phyloP scores from a whole-genome alignment of 92 coral and sea anemone species.

The Zoanthus sansibaricus region DNA sequence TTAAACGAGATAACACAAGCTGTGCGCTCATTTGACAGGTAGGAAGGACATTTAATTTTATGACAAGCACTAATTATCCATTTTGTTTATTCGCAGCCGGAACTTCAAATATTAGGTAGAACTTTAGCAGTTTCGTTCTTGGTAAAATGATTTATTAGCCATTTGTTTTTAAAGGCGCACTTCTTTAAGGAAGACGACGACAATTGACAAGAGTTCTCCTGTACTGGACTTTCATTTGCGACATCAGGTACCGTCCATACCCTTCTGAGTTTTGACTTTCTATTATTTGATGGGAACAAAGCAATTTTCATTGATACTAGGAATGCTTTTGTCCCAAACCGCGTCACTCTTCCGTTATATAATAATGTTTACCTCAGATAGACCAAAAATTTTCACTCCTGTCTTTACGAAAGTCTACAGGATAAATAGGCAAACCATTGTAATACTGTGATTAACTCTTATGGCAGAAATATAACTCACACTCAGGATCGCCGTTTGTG shows the following conservation, averaged over 20 bases:
- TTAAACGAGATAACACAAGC: conserved; percentile 86
- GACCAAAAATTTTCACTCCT: no score
- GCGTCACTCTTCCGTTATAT: no score
- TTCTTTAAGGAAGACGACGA: conserved; percentile 76
- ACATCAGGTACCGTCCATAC: conserved; percentile 35
- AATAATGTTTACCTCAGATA: no score
- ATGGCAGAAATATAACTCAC: no score
- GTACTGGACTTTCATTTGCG: conserved; percentile 55
- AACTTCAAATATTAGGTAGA: not conserved
- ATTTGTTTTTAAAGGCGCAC: conserved; percentile 65
- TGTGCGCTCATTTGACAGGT: conserved; percentile 97
- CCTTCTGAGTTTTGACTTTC: not conserved
- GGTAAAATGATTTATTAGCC: not conserved
- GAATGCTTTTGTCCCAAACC: no score
- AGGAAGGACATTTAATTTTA: not conserved
- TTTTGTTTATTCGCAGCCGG: not conserved
- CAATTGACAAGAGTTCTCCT: conserved; percentile 91
- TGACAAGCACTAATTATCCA: not conserved
- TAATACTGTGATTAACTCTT: no score
- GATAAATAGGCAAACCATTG: no score
- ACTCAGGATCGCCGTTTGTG: no score
- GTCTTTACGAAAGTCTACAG: no score
- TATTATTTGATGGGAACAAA: not conserved
- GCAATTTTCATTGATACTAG: no score
- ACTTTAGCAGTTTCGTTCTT: not conserved